These are phyloP conservation scores for Arothron firmamentum DNA, from an alignment of 2,113 vertebrate species.

Conservation along the genomic window DNA sequence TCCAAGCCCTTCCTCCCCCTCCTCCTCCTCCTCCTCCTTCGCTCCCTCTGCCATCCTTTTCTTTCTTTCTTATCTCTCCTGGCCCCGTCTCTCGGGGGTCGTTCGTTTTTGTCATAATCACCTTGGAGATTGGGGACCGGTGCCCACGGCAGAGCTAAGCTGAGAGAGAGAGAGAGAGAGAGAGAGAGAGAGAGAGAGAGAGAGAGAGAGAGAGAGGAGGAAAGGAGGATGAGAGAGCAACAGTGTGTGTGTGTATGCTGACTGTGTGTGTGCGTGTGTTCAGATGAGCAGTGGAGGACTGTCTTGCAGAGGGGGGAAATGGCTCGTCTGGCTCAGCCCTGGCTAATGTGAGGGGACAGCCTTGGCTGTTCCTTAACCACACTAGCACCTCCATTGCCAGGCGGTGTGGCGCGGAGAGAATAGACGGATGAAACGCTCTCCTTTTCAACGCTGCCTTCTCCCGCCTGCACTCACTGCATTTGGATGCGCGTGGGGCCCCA, in stretches of 20 bases:
- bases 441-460: conserved; percentile 57
- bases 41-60: conserved; percentile 51
- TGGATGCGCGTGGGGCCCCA: conserved; percentile 63
- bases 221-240: conserved; percentile 25
- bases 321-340: conserved; percentile 67
- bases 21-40: conserved; percentile 44
- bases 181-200: conserved; percentile 25
- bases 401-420: conserved; percentile 61
- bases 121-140: conserved; percentile 75
- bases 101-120: conserved; percentile 76
- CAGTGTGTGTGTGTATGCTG: not conserved
- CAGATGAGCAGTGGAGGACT: conserved; percentile 52
- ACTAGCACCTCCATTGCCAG: conserved; percentile 55
- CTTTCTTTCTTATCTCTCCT: conserved; percentile 67
- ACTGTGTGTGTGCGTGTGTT: not conserved
- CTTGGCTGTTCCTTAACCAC: conserved; percentile 69
- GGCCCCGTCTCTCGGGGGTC: conserved; percentile 67
- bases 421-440: conserved; percentile 67
- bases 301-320: conserved; percentile 45
- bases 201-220: conserved; percentile 22
- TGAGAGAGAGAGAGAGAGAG: conserved; percentile 41
- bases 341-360: conserved; percentile 76
- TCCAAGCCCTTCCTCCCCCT: conserved; percentile 56
- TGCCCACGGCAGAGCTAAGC: conserved; percentile 68
- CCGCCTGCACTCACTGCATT: conserved; percentile 63